Evolutionary conservation across 2,888 invertebrate genomes (phyloP), one percentile per base, ranked within the genome.

Genomic region (Amphimallon solstitiale): DNA sequence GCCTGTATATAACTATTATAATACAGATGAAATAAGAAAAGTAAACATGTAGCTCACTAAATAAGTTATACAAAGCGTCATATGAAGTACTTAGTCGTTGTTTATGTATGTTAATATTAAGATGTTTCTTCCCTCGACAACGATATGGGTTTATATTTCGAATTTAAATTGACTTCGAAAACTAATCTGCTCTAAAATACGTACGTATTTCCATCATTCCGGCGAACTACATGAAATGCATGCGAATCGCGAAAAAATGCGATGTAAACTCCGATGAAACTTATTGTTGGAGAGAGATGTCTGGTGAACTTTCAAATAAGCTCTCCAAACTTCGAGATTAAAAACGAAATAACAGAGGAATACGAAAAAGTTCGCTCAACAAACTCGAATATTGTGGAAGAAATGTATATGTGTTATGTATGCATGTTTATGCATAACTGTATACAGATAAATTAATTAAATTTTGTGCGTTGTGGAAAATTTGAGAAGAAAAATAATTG

Each of bases 261-360:
- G 23, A 21, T 56, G 38, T 23, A 56, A 38, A 40, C 56, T 21
- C 40, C 23, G 56, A 56, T 56, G 56, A 40, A 56, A 40, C 19
- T 56, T 56, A 12, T 23, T 23, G 38, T 38, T 23, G 10, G 56
- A 12, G 23, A 56, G 56, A 40, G 56, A 40, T 40, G 56, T 56
- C 56, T 56, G 40, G n/a, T 40, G 23, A 56, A 56, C 40, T 56
- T 56, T 56, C 23, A 40, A 56, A 56, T 56, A 19, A 56, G 56
- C 56, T 40, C 19, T 29, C 19, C 23, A 56, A 56, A 56, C 40
- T 40, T 56, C 40, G 56, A 56, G 56, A 56, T 56, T 56, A 56
- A 56, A 56, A 56, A 40, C 56, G 56, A 40, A 40, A 40, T 40
- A 21, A 23, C 21, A 56, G 35, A 35, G n/a, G 35, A 19, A 56